A percentile compares a stretch with the other conserved stretches of the same genome.
phyloP scores from a whole-genome alignment of 2,113 vertebrate species.

The Rafetus swinhoei region DNA sequence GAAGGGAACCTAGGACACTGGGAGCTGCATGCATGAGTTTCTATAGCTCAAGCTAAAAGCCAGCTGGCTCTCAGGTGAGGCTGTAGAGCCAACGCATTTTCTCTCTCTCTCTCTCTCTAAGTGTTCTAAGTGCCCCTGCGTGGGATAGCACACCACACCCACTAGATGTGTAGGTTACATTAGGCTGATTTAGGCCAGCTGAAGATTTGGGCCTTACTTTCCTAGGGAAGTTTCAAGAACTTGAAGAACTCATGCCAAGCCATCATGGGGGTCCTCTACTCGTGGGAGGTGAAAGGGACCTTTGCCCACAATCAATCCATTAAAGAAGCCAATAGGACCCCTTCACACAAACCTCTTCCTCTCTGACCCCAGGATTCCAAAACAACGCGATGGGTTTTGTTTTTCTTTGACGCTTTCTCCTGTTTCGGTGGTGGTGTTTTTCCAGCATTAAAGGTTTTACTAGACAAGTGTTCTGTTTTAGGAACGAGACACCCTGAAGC shows the following conservation, averaged over 20 bases:
- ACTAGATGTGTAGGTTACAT: too few species aligned
- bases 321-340: neutral
- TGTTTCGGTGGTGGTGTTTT: neutral
- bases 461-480: neutral
- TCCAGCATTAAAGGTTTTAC: neutral
- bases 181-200: neutral
- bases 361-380: neutral
- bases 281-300: neutral
- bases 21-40: too few species aligned
- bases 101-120: too few species aligned
- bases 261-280: neutral
- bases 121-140: too few species aligned
- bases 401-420: neutral
- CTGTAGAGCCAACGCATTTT: too few species aligned
- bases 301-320: neutral
- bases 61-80: too few species aligned
- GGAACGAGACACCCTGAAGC: neutral
- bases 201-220: neutral
- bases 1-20: too few species aligned
- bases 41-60: too few species aligned
- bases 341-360: neutral
- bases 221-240: neutral
- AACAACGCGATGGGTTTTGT: neutral
- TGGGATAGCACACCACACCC: too few species aligned
- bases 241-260: neutral